A percentile compares a stretch with the other conserved stretches of the same genome.
Conservation (phyloP, 2,797 vertebrate genomes). For the Poeciliopsis gracilis region DNA sequence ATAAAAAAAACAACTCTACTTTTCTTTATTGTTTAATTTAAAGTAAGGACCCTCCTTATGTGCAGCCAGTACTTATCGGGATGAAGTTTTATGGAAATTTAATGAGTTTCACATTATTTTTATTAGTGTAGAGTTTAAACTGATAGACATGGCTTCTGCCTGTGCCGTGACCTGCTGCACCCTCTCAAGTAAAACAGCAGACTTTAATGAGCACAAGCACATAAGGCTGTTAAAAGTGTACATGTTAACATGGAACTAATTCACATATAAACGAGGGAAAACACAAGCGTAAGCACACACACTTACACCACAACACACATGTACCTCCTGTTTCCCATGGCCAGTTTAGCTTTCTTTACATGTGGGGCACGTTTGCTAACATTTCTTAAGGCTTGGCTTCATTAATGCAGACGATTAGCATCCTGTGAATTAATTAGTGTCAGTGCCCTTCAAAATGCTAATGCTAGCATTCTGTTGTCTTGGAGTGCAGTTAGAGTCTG, state of each 20-base stretch:
- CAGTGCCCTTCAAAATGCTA: constrained; percentile 85
- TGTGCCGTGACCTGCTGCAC: constrained; percentile 55
- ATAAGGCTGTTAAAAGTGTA: constrained; percentile 51
- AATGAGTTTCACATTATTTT: constrained; percentile 52
- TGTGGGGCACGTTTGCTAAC: constrained; percentile 81
- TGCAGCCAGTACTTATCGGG: constrained; percentile 5
- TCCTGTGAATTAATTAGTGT: constrained; percentile 84
- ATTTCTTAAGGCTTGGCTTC: constrained; percentile 83
- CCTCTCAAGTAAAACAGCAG: constrained; percentile 60
- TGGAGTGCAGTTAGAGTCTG: constrained; percentile 65
- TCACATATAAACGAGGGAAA: constrained; percentile 39
- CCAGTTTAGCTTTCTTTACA: constrained; percentile 76
- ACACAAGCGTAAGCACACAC: constrained; percentile 14
- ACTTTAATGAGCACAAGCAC: constrained; percentile 70
- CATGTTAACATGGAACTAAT: constrained; percentile 55
- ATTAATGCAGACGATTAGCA: constrained; percentile 84
- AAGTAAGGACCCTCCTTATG: constrained; percentile 12
- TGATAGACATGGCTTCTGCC: constrained; percentile 42
- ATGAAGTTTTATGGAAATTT: constrained; percentile 37
- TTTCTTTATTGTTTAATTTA: constrained; percentile 24
- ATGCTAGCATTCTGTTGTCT: constrained; percentile 81
- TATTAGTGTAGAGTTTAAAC: constrained; percentile 46
- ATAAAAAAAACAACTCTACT: neutral
- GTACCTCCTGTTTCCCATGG: constrained; percentile 67
- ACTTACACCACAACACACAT: constrained; percentile 33